These are phyloP conservation scores for Todiramphus chloris DNA, from an alignment of 2,113 vertebrate genomes.

Conservation along the genomic window DNA sequence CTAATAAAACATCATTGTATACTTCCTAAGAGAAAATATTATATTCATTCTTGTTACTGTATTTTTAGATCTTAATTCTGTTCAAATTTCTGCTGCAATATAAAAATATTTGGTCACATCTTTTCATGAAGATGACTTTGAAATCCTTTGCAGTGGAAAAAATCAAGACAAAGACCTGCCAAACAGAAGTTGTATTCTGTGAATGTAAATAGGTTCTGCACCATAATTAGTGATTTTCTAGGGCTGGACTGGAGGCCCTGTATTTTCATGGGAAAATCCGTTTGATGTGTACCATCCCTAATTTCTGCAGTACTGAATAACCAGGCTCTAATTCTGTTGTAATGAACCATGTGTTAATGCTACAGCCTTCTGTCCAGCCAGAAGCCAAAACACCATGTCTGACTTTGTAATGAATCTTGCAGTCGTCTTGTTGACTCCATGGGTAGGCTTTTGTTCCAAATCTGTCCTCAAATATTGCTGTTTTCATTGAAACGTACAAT, in stretches of 20 bases:
- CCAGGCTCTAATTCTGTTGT: constrained; percentile 36
- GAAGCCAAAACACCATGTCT: constrained; percentile 46
- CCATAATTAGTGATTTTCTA: constrained; percentile 38
- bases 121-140: not conserved
- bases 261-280: constrained; percentile 63
- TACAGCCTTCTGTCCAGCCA: constrained; percentile 46
- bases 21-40: not conserved
- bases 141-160: not conserved
- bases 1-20: constrained; percentile 6
- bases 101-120: not conserved
- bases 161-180: not conserved
- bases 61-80: not conserved
- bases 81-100: not conserved
- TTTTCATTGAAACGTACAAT: not conserved
- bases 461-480: not conserved
- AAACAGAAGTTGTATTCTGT: not conserved
- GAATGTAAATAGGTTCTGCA: constrained; percentile 5
- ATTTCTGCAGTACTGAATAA: constrained; percentile 30
- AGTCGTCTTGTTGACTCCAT: not conserved
- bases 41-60: not conserved
- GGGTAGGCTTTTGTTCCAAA: constrained; percentile 48
- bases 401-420: constrained; percentile 66
- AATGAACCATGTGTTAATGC: constrained; percentile 61
- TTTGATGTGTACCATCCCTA: constrained; percentile 56
- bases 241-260: not conserved